Evolutionary conservation across 2,888 invertebrate species (phyloP), one percentile per base, ranked within the genome.

Genomic region (Drosophila trichaetosa): DNA sequence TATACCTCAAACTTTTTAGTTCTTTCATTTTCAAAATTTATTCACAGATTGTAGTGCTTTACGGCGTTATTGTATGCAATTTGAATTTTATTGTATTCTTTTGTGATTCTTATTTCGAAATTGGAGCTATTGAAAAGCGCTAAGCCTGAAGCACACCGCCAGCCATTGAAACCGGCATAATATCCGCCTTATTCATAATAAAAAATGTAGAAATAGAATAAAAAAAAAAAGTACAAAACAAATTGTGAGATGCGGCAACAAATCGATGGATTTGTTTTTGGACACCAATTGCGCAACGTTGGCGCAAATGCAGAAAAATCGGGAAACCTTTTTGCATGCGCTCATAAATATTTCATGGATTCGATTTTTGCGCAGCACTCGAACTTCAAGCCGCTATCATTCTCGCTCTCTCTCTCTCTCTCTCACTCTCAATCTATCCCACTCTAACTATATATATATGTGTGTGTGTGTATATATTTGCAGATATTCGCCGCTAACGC

Each of bases 401-500:
- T n/a, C 38, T 18, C 58, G 29, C 48, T 46, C 36, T 21, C 61
- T 42, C 54, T 40, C 29, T 48, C 54, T 40, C 29, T 57, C 49
- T 64, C 18, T 34, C 8, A 51, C 24, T 31, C 31, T 42, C 33
- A 49, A 53, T 57, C 34, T 65, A 54, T 29, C 40, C 7, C 24
- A 40, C 6, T 53, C 24, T 27, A 24, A 42, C 42, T 42, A 21
- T 42, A 21, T 42, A 5, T 42, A 5, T 16, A 2, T 42, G 4
- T n/a, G 10, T 40, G n/a, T 65, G n/a, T 53, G 38, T 57, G 42
- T 48, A n/a, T 69, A n/a, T n/a, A 8, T 53, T 85, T 90, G 54
- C 90, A 93, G 93, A 90, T 93, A 93, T 72, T 92, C 93, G 75
- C 93, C 93, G 53, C 89, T 93, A 76, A 93, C 91, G 46, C 91